Evolutionary conservation across 2,797 vertebrate species (phyloP).

Genomic region (Hoplostethus atlanticus): DNA sequence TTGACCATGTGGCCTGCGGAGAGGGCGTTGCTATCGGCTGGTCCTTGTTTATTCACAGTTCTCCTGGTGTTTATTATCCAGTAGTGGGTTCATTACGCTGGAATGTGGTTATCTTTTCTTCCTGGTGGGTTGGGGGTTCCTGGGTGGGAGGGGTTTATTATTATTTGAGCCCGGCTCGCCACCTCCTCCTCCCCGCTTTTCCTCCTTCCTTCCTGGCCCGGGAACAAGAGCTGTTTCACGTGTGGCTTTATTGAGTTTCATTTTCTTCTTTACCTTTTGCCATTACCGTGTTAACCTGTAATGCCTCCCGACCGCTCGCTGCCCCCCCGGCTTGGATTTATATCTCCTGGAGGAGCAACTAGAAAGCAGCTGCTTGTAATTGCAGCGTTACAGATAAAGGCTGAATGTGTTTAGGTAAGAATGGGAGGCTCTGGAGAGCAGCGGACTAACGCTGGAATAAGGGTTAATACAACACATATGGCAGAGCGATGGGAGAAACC

Average conservation of each 20-base stretch:
- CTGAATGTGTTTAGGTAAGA: conserved; percentile 56
- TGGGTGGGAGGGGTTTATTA: conserved; percentile 45
- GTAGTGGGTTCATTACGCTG: conserved; percentile 58
- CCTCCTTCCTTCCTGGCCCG: conserved; percentile 38
- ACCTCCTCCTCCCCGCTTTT: conserved; percentile 18
- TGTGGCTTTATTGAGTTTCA: conserved; percentile 38
- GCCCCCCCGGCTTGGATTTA: conserved; percentile 25
- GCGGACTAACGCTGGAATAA: conserved; percentile 51
- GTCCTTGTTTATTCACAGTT: conserved; percentile 49
- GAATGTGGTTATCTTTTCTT: conserved; percentile 48
- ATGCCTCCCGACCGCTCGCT: conserved; percentile 24
- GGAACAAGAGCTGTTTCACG: conserved; percentile 27
- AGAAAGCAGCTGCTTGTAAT: conserved; percentile 64
- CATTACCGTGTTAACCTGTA: conserved; percentile 58
- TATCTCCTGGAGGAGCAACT: conserved; percentile 31
- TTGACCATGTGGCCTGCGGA: conserved; percentile 78
- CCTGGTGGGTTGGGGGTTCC: conserved; percentile 24
- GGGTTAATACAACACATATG: conserved; percentile 54
- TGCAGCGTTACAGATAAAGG: conserved; percentile 62
- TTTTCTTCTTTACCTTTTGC: conserved; percentile 45
- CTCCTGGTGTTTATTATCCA: conserved; percentile 57
- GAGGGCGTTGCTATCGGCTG: conserved; percentile 72
- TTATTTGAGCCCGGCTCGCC: conserved; percentile 31
- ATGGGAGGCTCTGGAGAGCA: conserved; percentile 42
- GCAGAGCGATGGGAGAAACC: not conserved